Evolutionary conservation across 2,113 vertebrate genomes (phyloP).

Genomic region (Zosterops pallidus): DNA sequence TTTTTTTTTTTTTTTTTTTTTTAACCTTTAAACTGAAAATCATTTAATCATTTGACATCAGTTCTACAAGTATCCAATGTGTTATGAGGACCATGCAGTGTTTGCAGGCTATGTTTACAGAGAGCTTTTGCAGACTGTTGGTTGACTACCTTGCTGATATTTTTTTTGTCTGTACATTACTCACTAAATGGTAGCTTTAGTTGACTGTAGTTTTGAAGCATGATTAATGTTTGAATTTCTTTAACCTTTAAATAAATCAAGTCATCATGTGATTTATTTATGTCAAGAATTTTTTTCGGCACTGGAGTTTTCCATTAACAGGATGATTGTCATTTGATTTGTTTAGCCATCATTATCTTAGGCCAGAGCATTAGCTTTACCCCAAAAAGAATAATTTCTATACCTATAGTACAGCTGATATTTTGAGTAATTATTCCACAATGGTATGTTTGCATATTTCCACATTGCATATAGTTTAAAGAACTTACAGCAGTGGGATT

Average conservation of each 20-base stretch:
- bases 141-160: not conserved
- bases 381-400: not conserved
- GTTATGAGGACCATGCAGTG: not conserved
- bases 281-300: not conserved
- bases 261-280: not conserved
- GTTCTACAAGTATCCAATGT: not conserved
- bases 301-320: not conserved
- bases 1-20: not conserved
- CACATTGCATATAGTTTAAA: not conserved
- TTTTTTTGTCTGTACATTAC: not conserved
- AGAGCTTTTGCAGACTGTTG: not conserved
- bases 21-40: not conserved
- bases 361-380: not conserved
- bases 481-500: not conserved
- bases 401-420: not conserved
- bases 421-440: not conserved
- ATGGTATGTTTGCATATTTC: not conserved
- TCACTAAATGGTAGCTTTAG: not conserved
- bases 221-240: conserved; percentile 56
- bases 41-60: not conserved
- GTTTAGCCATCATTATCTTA: not conserved
- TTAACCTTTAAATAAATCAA: conserved; percentile 43
- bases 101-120: not conserved
- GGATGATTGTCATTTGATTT: not conserved
- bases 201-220: conserved; percentile 9